Conservation (phyloP, 2,113 vertebrate species). For the Cariama cristata region DNA sequence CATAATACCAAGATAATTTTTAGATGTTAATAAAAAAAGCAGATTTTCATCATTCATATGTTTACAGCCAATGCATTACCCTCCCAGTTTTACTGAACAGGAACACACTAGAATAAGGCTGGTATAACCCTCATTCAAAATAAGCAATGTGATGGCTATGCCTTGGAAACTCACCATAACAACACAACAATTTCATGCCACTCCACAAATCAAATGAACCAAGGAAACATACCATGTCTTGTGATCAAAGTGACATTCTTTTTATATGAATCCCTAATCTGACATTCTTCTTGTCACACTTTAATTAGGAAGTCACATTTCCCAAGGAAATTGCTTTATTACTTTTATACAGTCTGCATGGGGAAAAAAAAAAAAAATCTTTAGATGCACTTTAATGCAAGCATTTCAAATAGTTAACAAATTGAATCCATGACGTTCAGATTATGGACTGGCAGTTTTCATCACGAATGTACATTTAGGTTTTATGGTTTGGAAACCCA, state of each 20-base stretch:
- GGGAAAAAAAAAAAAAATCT: background rate
- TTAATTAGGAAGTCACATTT: background rate
- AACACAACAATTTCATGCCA: background rate
- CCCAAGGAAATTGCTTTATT: background rate
- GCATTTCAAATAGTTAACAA: background rate
- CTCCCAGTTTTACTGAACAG: background rate
- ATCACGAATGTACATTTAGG: background rate
- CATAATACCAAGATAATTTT: background rate
- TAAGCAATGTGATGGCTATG: background rate
- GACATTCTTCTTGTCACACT: background rate
- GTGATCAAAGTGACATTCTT: background rate
- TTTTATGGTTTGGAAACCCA: background rate
- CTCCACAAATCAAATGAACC: background rate
- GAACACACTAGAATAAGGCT: background rate
- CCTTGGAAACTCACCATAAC: background rate
- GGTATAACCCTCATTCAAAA: background rate
- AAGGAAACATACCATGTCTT: background rate
- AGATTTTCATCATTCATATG: background rate
- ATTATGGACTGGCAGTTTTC: background rate
- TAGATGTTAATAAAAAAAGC: background rate
- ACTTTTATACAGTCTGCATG: background rate
- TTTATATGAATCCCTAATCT: background rate
- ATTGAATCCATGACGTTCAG: background rate
- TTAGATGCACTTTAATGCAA: background rate
- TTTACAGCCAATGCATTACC: background rate